phyloP scores from a whole-genome alignment of 2,113 vertebrate species.

The Cyprinodon variegatus region DNA sequence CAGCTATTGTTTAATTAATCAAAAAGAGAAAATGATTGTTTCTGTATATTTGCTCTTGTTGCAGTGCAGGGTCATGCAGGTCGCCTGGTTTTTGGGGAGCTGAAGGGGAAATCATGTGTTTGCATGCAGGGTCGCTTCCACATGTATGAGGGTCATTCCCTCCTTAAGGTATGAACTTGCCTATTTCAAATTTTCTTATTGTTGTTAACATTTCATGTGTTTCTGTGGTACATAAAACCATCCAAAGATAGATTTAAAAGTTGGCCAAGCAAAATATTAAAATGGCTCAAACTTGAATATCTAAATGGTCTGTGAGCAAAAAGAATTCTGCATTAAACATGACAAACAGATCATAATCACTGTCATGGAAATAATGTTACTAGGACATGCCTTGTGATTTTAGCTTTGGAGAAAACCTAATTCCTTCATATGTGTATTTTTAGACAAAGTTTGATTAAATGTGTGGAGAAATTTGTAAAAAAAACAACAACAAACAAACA shows the following conservation, averaged over 20 bases:
- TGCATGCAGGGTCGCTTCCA: conserved; percentile 89
- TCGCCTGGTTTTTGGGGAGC: conserved; percentile 80
- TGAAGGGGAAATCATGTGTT: conserved; percentile 82
- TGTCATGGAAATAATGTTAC: too few species aligned
- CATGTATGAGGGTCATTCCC: conserved; percentile 84
- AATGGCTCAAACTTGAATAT: not conserved
- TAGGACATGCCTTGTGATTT: not conserved
- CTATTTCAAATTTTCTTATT: not conserved
- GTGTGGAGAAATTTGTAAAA: not conserved
- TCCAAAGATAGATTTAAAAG: not conserved
- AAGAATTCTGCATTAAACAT: too few species aligned
- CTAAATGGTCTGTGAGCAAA: not conserved
- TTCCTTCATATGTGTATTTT: not conserved
- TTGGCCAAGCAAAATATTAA: not conserved
- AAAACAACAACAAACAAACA: not conserved
- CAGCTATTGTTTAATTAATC: too few species aligned
- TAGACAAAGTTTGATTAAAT: not conserved
- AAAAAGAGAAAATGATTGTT: not conserved
- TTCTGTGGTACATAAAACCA: not conserved
- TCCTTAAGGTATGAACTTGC: conserved; percentile 75
- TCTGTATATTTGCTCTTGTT: conserved; percentile 28
- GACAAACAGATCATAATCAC: too few species aligned
- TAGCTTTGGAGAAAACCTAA: not conserved
- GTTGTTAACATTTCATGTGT: not conserved
- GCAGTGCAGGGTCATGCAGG: conserved; percentile 82